Evolutionary conservation across 92 coral and sea anemone species (phyloP).

Genomic region (Parazoanthus swiftii): DNA sequence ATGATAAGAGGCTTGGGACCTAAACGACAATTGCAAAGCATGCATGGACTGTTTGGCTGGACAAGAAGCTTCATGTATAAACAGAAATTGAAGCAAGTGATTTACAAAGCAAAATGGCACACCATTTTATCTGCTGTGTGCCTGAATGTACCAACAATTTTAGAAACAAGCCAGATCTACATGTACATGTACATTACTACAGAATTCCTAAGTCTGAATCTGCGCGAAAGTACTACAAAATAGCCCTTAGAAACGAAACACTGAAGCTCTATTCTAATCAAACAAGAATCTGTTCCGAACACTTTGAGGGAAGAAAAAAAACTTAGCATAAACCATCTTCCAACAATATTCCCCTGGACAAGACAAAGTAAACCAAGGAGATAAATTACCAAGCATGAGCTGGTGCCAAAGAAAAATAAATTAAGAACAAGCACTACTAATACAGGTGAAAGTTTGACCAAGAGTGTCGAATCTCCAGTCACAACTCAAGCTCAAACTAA

Average conservation of each 20-base stretch:
- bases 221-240: conserved; percentile 5
- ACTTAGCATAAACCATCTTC: conserved; percentile 23
- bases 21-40: too few species aligned
- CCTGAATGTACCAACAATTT: conserved; percentile 37
- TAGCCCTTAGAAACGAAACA: conserved; percentile 13
- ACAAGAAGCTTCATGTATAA: too few species aligned
- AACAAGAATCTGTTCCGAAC: conserved; percentile 35
- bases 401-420: too few species aligned
- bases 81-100: too few species aligned
- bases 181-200: background rate
- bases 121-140: conserved; percentile 27
- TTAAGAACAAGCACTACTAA: too few species aligned
- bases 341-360: conserved; percentile 28
- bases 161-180: background rate
- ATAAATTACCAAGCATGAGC: too few species aligned
- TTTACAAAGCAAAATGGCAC: background rate
- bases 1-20: too few species aligned
- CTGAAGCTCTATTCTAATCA: conserved; percentile 30
- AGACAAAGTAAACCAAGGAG: too few species aligned
- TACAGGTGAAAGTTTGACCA: too few species aligned
- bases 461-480: too few species aligned
- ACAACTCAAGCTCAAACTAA: too few species aligned
- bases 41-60: too few species aligned
- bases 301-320: conserved; percentile 36
- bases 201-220: conserved; percentile 23